Evolutionary conservation across 1,140 invertebrate species (phyloP).

Genomic region (Elymnias hypermnestra): DNA sequence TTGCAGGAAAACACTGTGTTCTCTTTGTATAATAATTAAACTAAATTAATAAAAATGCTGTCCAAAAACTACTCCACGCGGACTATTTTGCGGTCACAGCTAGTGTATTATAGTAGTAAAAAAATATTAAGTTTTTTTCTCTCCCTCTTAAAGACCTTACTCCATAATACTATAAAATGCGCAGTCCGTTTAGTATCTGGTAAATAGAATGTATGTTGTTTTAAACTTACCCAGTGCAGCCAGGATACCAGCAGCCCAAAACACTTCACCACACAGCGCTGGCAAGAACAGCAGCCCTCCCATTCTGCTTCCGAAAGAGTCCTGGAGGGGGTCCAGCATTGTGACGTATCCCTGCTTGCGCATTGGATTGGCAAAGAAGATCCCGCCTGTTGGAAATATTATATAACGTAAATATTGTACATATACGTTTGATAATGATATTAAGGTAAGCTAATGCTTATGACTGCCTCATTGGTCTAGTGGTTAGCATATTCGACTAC

Average conservation of each 20-base stretch:
- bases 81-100: no score
- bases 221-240: constrained; percentile 87
- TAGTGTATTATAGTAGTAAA: no score
- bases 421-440: no score
- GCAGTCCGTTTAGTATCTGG: background rate
- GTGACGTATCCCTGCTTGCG: constrained; percentile 97
- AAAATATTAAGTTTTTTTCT: no score
- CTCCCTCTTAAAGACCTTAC: background rate
- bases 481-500: no score
- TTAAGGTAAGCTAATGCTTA: no score
- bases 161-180: background rate
- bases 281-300: constrained; percentile 97
- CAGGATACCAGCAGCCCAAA: constrained; percentile 98
- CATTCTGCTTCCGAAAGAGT: constrained; percentile 97
- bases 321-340: constrained; percentile 98
- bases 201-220: background rate
- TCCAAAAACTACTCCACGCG: no score
- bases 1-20: no score
- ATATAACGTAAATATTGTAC: background rate
- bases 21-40: no score
- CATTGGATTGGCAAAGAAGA: constrained; percentile 99
- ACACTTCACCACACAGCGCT: constrained; percentile 97
- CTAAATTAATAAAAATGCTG: no score
- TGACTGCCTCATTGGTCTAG: no score
- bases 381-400: constrained; percentile 82